Base-by-base conservation (phyloP, 2,113 vertebrate species). In the Eurypyga helias region DNA sequence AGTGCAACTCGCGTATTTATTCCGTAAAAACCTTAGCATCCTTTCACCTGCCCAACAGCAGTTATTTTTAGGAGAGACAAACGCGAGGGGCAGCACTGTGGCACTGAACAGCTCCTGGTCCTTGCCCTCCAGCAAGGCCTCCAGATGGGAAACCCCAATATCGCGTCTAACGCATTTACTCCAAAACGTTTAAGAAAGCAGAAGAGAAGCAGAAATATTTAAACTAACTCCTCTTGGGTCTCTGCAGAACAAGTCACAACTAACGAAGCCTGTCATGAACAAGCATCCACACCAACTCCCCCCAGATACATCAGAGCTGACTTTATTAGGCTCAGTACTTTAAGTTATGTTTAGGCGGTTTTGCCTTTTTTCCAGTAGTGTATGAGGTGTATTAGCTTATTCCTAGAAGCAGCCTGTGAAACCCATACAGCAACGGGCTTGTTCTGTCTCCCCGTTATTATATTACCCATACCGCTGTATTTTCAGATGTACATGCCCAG, bases 331-430 rank as follows among this genome's bases (percentile, higher is more conserved):
- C 41, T 46, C 1, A 51, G 41, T 4, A 2, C n/a, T 57, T 76
- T 17, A 85, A 64, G 24, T 9, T 43, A 70, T 0, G 2, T 10
- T 46, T 24, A 17, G 29, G 4, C 0, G 0, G 0, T 15, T 36
- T 13, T 23, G 5, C 5, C 5, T 12, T 20, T 54, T 70, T 29
- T 10, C 5, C 55, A 51, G 43, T 29, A 41, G 6, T 0, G 1
- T 13, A 11, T 13, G 7, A 49, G 5, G 14, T 45, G 45, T 12
- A 41, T 41, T 41, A 41, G 41, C 41, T 34, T 7, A 33, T 69
- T 80, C 26, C 57, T 3, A 29, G 11, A 60, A 57, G 4, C 17
- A 58, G 46, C 14, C 12, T 4, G 21, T 4, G 13, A 57, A 72
- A 36, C 6, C 8, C 46, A 25, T 2, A 17, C 0, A 48, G 29